Percentiles rank a stretch among this genome's conserved stretches.
phyloP scores from a whole-genome alignment of 2,113 vertebrate species.

The Alethe castanea region DNA sequence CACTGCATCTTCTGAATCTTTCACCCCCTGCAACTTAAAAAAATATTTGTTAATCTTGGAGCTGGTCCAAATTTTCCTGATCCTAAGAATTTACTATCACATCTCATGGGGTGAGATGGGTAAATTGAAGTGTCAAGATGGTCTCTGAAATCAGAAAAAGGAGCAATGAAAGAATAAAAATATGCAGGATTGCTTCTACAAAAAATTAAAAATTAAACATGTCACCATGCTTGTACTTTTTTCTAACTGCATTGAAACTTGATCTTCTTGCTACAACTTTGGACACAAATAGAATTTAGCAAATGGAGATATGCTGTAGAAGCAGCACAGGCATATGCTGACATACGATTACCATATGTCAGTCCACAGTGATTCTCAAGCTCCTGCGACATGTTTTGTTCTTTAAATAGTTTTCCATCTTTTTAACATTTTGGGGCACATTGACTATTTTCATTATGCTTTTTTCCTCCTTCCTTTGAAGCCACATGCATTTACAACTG shows the following conservation, averaged over 20 bases:
- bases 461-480: neutral
- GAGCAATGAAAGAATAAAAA: neutral
- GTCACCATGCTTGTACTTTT: neutral
- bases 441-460: neutral
- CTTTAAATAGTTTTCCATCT: conserved; percentile 37
- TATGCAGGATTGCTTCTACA: neutral
- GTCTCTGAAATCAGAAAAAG: neutral
- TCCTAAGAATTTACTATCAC: neutral
- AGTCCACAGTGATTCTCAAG: neutral
- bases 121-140: neutral
- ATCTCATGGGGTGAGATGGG: neutral
- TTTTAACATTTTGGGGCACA: neutral
- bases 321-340: conserved; percentile 15
- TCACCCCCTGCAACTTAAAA: neutral
- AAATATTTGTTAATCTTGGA: neutral
- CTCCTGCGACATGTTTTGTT: neutral
- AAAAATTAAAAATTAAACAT: neutral
- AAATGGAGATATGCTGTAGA: neutral
- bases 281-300: neutral
- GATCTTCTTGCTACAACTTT: neutral
- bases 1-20: neutral
- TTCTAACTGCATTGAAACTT: neutral
- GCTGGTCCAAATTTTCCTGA: neutral
- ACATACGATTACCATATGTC: neutral
- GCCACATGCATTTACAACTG: neutral